These are phyloP conservation scores for Drosophila repletoides DNA, from an alignment of 1,140 invertebrate species.

Conservation along the genomic window DNA sequence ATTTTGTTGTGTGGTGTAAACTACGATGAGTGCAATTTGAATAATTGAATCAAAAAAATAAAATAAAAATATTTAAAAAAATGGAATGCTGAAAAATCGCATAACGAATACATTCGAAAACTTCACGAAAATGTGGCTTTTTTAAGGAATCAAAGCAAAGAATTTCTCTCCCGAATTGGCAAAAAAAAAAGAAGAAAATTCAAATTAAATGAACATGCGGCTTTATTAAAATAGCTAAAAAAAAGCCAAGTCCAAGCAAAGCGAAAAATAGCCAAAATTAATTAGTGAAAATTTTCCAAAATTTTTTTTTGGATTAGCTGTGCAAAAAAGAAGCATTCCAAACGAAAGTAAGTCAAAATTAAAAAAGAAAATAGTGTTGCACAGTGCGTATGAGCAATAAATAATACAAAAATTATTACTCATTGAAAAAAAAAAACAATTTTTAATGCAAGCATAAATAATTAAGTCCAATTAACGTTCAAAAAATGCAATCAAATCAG, in stretches of 20 bases:
- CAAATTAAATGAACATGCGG: slow-evolving; percentile 5
- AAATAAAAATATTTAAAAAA: slow-evolving; percentile 1
- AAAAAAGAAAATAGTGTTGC: slow-evolving; percentile 21
- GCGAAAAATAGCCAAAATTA: not conserved
- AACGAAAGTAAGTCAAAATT: slow-evolving; percentile 17
- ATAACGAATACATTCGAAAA: not conserved
- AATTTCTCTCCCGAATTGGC: not conserved
- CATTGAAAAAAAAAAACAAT: no score
- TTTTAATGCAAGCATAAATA: no score
- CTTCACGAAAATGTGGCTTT: not conserved
- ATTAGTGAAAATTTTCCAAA: not conserved
- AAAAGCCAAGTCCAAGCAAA: not conserved
- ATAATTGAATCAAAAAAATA: not conserved
- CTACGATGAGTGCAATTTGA: slow-evolving; percentile 12
- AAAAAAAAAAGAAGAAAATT: no score
- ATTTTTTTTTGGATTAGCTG: slow-evolving; percentile 45
- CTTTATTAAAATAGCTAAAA: not conserved
- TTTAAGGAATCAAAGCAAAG: slow-evolving; percentile 3
- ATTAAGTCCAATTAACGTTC: no score
- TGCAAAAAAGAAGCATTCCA: not conserved
- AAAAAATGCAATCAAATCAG: not conserved
- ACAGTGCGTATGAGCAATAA: slow-evolving; percentile 40
- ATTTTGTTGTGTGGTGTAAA: slow-evolving; percentile 12
- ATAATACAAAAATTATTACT: no score
- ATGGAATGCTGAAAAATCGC: not conserved